phyloP scores from a whole-genome alignment of 2,113 vertebrate species.

The Willisornis vidua region DNA sequence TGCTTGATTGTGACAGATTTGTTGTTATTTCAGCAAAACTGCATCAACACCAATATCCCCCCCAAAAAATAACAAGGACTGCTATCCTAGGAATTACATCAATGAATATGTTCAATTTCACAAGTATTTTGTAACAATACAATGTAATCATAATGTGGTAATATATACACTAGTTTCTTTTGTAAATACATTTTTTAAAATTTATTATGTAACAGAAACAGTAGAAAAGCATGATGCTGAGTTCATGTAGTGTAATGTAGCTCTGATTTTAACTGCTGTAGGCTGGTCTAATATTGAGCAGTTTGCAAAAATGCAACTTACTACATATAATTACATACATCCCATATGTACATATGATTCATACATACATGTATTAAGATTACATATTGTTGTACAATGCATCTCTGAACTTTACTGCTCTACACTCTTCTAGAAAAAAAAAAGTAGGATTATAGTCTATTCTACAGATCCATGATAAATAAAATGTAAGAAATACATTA shows the following conservation, averaged over 20 bases:
- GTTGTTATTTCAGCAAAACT: neutral
- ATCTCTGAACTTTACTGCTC: neutral
- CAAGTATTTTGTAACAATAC: neutral
- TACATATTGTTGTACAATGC: neutral
- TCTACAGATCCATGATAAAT: neutral
- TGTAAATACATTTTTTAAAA: neutral
- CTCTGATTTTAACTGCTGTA: neutral
- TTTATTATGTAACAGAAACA: neutral
- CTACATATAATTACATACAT: neutral
- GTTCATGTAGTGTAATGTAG: neutral
- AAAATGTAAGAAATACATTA: neutral
- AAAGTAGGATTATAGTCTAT: neutral
- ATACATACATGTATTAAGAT: neutral
- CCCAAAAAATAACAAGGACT: neutral
- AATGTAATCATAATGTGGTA: neutral
- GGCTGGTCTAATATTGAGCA: neutral
- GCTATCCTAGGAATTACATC: neutral
- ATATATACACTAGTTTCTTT: neutral
- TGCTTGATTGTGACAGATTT: neutral
- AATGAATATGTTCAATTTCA: neutral
- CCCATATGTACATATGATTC: neutral
- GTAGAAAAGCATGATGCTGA: neutral
- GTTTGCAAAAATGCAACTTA: neutral
- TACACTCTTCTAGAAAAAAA: neutral
- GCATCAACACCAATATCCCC: neutral